Evolutionary conservation across 2,113 vertebrate genomes (phyloP), one percentile per base, ranked within the genome.

Genomic region (Columbina picui): DNA sequence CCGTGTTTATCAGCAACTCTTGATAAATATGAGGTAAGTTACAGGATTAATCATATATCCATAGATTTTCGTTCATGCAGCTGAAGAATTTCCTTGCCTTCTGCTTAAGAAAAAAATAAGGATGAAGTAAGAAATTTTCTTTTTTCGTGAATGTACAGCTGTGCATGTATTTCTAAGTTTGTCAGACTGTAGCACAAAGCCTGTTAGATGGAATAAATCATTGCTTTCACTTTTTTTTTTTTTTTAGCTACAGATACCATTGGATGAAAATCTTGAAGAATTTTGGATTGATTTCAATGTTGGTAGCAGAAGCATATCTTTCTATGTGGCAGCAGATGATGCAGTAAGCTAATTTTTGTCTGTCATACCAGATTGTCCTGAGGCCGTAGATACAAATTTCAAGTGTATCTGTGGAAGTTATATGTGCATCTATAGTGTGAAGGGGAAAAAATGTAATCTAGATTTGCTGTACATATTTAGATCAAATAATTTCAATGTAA

Each of bases 201-300:
- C 49, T 67, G 18, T 30, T 71, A 49, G 19, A 22, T 81, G 13
- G 3, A 23, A 30, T 32, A 20, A 55, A 7, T 50, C 18, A 32
- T 25, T 78, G 34, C 14, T 84, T 12, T 81, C 12, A 45, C 14
- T 41, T 41, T 1, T 9, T 7, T 43, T 73, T 73, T 34, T 52
- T 1, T 57, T 97, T 95, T 95, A 99, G 99, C 96, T 99, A 29
- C 97, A 99, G 64, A 98, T 98, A 96, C 99, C 99, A 12, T 22
- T 96, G 57, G 99, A 99, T 98, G 99, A 99, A 71, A 99, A 99
- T 55, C 98, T 99, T 83, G 98, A 99, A 81, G 98, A 99, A n/a
- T 99, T 99, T 93, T 99, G 99, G 99, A 97, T 99, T 55, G 99
- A 99, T 97, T 99, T 99, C 95, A 99, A 99, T 76, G 39, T 99